Evolutionary conservation across 2,888 invertebrate genomes (phyloP).

Genomic region (Scaptomyza tumidula): DNA sequence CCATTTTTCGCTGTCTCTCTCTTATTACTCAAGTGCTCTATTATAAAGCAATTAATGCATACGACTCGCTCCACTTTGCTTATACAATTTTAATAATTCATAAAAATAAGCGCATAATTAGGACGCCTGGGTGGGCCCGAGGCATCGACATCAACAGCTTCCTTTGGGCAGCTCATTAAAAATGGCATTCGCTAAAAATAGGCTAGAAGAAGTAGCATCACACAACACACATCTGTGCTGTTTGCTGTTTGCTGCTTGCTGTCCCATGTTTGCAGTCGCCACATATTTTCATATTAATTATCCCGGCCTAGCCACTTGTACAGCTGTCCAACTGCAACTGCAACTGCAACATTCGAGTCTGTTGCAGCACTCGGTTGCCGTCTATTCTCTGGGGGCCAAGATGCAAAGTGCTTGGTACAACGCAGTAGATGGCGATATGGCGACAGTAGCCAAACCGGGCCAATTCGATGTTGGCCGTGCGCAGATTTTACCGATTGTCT

Average conservation of each 20-base stretch:
- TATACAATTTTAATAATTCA: conserved; percentile 73
- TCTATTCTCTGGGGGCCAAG: conserved; percentile 42
- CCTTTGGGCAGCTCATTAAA: conserved; percentile 68
- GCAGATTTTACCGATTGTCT: conserved; percentile 76
- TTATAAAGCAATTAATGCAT: conserved; percentile 78
- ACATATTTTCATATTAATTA: conserved; percentile 80
- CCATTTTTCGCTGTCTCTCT: conserved; percentile 1
- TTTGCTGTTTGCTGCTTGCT: conserved; percentile 41
- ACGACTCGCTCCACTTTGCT: conserved; percentile 57
- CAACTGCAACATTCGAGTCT: conserved; percentile 9
- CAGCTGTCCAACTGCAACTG: conserved; percentile 56
- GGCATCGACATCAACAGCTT: conserved; percentile 24
- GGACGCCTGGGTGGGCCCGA: conserved; percentile 63
- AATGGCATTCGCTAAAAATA: conserved; percentile 70
- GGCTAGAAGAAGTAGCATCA: conserved; percentile 38
- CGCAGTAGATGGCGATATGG: conserved; percentile 44
- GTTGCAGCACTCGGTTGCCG: conserved; percentile 3
- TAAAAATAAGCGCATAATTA: conserved; percentile 74
- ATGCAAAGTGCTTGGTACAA: conserved; percentile 46
- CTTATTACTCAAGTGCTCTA: conserved; percentile 41
- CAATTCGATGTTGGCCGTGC: conserved; percentile 60
- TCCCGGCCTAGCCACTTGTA: conserved; percentile 62
- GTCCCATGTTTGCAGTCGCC: conserved; percentile 24
- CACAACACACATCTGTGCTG: conserved; percentile 59
- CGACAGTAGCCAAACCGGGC: conserved; percentile 42